These are phyloP conservation scores for Drusus annulatus DNA, from an alignment of 1,140 invertebrate genomes.

Conservation along the genomic window DNA sequence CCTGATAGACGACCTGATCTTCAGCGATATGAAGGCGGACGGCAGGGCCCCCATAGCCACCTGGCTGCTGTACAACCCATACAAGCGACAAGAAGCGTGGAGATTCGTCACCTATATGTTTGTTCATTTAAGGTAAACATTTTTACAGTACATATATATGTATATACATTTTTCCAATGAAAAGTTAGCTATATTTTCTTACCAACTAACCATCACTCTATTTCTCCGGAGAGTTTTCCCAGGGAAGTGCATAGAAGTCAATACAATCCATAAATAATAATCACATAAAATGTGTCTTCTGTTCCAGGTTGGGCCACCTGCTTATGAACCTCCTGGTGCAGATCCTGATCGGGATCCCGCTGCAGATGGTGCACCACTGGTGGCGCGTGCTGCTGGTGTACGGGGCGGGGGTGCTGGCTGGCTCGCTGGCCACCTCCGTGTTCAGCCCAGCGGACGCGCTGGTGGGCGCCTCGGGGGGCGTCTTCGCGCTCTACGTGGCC, in stretches of 20 bases:
- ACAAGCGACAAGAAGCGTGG: conserved; percentile 90
- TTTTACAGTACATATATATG: too few species aligned
- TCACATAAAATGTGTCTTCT: neutral
- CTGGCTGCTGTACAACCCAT: conserved; percentile 92
- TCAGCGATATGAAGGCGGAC: conserved; percentile 67
- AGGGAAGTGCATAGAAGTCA: too few species aligned
- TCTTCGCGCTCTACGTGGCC: conserved; percentile 95
- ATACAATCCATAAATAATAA: too few species aligned
- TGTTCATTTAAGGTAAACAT: conserved; percentile 90
- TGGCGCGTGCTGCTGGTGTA: conserved; percentile 90
- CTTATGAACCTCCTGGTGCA: conserved; percentile 96
- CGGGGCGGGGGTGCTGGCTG: conserved; percentile 86
- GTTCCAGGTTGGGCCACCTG: conserved; percentile 83
- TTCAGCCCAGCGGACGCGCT: conserved; percentile 89
- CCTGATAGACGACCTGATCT: conserved; percentile 75
- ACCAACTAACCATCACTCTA: too few species aligned
- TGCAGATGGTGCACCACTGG: conserved; percentile 97
- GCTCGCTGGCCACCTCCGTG: conserved; percentile 90
- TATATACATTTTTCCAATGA: too few species aligned
- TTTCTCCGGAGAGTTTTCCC: too few species aligned
- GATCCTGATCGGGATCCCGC: conserved; percentile 90
- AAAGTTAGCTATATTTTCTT: too few species aligned
- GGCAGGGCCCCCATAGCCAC: conserved; percentile 79
- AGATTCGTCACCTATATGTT: conserved; percentile 97
- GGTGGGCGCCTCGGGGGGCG: conserved; percentile 96